Percentiles rank a stretch among this genome's conserved stretches.
Evolutionary conservation across 1,140 invertebrate genomes (phyloP).

Genomic region (Temnothorax curvispinosus): DNA sequence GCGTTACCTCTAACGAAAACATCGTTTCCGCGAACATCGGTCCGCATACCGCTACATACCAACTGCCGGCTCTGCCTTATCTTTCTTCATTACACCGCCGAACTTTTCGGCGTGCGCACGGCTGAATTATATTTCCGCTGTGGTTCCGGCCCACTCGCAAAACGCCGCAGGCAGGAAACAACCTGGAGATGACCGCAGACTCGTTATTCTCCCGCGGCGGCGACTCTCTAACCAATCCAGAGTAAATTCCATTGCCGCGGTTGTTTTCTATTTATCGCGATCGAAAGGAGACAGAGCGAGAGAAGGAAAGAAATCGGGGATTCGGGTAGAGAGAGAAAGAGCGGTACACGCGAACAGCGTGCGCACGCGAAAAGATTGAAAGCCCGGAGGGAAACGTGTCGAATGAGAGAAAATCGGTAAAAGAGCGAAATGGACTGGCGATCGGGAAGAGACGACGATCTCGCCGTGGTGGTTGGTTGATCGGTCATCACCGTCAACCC

Average conservation of each 20-base stretch:
- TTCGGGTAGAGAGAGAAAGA: conserved; percentile 1
- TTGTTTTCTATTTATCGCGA: conserved; percentile 46
- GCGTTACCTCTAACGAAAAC: conserved; percentile 38
- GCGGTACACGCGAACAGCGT: background rate
- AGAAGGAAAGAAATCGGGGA: conserved; percentile 3
- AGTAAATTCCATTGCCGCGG: conserved; percentile 17
- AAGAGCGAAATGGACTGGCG: background rate
- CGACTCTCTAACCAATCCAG: conserved; percentile 12
- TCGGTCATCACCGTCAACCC: conserved; percentile 63
- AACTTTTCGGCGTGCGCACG: conserved; percentile 40
- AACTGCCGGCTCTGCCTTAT: background rate
- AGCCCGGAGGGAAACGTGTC: background rate
- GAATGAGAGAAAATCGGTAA: conserved; percentile 23
- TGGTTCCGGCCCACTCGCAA: conserved; percentile 5
- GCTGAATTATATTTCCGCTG: conserved; percentile 60
- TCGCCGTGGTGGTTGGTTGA: background rate
- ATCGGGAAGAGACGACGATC: conserved; percentile 29
- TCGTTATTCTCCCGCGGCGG: conserved; percentile 21
- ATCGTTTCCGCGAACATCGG: conserved; percentile 41
- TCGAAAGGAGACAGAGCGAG: background rate
- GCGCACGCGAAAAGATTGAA: background rate
- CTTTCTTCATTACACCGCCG: conserved; percentile 44
- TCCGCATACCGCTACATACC: conserved; percentile 22
- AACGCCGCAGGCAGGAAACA: conserved; percentile 2
- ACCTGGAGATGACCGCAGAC: conserved; percentile 53